Conservation (phyloP, 2,113 vertebrate genomes). For the Chaenogobius annularis region DNA sequence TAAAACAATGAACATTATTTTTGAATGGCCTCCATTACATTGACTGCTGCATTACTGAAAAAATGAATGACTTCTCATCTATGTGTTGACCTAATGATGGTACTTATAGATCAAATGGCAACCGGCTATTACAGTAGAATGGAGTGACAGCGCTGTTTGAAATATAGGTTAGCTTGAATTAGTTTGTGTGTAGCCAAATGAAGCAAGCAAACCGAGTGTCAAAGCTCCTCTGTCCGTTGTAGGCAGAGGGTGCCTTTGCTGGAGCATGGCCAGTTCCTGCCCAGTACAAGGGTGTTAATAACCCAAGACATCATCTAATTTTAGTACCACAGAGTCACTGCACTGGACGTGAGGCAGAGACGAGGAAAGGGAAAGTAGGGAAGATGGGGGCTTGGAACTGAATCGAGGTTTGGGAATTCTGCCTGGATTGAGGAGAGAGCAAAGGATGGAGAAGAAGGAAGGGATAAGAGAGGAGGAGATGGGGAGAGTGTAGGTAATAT, state of each 20-base stretch:
- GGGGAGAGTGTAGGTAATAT: slow-evolving; percentile 36
- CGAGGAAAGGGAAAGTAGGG: slow-evolving; percentile 26
- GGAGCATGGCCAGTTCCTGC: slow-evolving; percentile 47
- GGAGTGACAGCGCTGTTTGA: slow-evolving; percentile 28
- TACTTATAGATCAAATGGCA: slow-evolving; percentile 16
- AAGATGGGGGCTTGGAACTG: slow-evolving; percentile 18
- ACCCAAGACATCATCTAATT: slow-evolving; percentile 46
- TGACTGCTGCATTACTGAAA: not conserved
- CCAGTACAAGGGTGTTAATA: slow-evolving; percentile 53
- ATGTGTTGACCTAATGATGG: slow-evolving; percentile 5
- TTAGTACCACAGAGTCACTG: slow-evolving; percentile 39
- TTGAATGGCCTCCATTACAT: not conserved
- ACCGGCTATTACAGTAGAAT: slow-evolving; percentile 12
- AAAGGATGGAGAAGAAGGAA: not conserved
- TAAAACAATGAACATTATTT: not conserved
- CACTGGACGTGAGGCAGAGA: slow-evolving; percentile 31
- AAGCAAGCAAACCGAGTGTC: slow-evolving; percentile 12
- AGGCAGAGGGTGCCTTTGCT: slow-evolving; percentile 44
- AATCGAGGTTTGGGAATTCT: slow-evolving; percentile 35
- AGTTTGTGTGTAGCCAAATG: slow-evolving; percentile 31
- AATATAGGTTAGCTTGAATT: slow-evolving; percentile 33
- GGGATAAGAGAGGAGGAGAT: slow-evolving; percentile 10
- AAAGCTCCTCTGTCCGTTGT: slow-evolving; percentile 11
- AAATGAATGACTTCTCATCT: slow-evolving; percentile 5
- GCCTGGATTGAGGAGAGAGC: slow-evolving; percentile 25